Conservation (phyloP, 1,140 invertebrate species). For the Drosophila bipectinata region DNA sequence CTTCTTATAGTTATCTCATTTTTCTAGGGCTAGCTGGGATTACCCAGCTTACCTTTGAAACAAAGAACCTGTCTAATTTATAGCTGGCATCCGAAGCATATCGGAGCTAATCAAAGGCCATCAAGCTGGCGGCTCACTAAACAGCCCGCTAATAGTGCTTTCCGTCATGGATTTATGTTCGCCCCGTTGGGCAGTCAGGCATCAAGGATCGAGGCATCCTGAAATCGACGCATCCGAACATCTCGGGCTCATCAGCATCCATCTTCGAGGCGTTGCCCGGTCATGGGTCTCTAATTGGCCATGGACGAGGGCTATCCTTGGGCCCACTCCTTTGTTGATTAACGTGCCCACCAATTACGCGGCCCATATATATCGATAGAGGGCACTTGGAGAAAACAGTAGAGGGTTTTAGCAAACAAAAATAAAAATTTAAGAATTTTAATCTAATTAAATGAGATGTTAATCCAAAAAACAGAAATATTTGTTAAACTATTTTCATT, state of each 20-base stretch:
- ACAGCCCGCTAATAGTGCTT: conserved; percentile 67
- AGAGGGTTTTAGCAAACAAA: no score
- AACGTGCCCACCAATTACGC: conserved; percentile 81
- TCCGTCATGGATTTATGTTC: conserved; percentile 68
- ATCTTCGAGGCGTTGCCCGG: conserved; percentile 64
- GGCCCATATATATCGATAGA: conserved; percentile 64
- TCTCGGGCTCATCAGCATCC: conserved; percentile 72
- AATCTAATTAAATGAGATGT: no score
- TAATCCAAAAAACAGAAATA: no score
- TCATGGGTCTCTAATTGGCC: conserved; percentile 74
- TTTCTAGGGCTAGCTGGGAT: background rate
- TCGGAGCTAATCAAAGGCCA: conserved; percentile 67
- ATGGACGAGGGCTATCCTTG: conserved; percentile 29
- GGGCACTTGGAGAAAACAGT: background rate
- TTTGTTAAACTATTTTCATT: background rate
- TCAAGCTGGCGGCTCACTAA: conserved; percentile 62
- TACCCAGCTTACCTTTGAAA: conserved; percentile 15
- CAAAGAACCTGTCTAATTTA: conserved; percentile 44
- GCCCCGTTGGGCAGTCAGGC: conserved; percentile 29
- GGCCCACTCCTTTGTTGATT: conserved; percentile 64
- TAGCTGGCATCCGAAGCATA: conserved; percentile 40
- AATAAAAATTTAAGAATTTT: no score
- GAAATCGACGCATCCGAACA: conserved; percentile 16
- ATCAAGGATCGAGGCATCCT: conserved; percentile 15
- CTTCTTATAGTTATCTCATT: background rate